A percentile compares a stretch with the other conserved stretches of the same genome.
These are phyloP conservation scores for Chrysolina oricalcia DNA, from an alignment of 2,888 invertebrate species.

Conservation along the genomic window DNA sequence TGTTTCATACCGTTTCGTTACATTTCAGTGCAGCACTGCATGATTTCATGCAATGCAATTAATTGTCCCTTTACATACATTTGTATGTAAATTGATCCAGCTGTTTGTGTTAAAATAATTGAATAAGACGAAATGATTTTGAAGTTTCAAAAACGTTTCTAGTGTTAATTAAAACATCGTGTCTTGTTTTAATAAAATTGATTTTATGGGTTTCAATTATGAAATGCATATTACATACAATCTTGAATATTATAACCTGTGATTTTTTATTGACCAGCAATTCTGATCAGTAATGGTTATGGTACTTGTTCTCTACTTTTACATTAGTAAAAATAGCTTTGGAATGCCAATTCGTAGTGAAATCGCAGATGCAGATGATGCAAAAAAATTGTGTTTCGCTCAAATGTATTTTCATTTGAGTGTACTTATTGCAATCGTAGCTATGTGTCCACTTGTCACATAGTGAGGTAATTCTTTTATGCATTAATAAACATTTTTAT, in stretches of 20 bases:
- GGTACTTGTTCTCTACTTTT: constrained; percentile 29
- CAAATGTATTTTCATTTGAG: too few species aligned
- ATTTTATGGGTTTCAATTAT: constrained; percentile 25
- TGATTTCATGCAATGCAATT: constrained; percentile 48
- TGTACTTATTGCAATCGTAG: constrained; percentile 8
- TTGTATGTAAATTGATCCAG: constrained; percentile 55
- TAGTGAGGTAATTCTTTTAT: constrained; percentile 25
- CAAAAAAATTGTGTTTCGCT: too few species aligned
- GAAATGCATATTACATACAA: constrained; percentile 9
- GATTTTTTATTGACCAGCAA: constrained; percentile 10
- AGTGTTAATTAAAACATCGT: background rate
- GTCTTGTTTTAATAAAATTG: too few species aligned
- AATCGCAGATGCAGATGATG: too few species aligned
- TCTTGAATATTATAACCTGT: background rate
- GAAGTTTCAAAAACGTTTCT: constrained; percentile 20
- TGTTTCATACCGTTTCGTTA: constrained; percentile 34
- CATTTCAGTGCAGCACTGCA: constrained; percentile 36
- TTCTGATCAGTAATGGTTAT: constrained; percentile 26
- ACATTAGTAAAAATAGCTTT: constrained; percentile 5
- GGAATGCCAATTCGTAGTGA: background rate
- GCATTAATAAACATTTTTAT: too few species aligned
- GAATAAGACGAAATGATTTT: constrained; percentile 1
- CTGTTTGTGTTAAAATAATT: background rate
- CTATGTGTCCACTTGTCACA: constrained; percentile 21
- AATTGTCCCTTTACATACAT: constrained; percentile 50